Evolutionary conservation across 2,888 invertebrate species (phyloP).

Genomic region (Pedicia rivosa): DNA sequence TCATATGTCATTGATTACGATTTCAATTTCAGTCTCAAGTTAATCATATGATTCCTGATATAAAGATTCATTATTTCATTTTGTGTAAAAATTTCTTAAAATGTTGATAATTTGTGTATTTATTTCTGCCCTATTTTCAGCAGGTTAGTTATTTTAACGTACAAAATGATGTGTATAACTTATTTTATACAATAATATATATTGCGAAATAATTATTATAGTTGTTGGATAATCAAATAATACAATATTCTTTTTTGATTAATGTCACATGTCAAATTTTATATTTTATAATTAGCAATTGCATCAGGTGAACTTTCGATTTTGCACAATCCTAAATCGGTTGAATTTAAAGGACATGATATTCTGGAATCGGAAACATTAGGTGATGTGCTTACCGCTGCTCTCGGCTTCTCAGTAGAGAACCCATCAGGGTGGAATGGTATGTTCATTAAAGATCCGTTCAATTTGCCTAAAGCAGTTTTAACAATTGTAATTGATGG

Average conservation of each 20-base stretch:
- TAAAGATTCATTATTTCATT: too few species aligned
- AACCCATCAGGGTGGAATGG: slow-evolving; percentile 55
- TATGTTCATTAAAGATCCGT: slow-evolving; percentile 49
- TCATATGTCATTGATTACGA: too few species aligned
- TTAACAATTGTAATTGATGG: slow-evolving; percentile 58
- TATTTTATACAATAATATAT: too few species aligned
- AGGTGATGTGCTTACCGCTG: slow-evolving; percentile 53
- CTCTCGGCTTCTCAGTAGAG: slow-evolving; percentile 55
- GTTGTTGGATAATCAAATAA: too few species aligned
- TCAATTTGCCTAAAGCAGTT: slow-evolving; percentile 53
- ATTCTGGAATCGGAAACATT: slow-evolving; percentile 41
- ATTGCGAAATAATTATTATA: too few species aligned
- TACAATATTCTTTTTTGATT: neutral
- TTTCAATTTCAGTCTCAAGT: too few species aligned
- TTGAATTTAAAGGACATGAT: slow-evolving; percentile 49
- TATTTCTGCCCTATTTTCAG: neutral
- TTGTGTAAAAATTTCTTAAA: neutral
- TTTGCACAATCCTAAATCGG: slow-evolving; percentile 48
- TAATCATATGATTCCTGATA: too few species aligned
- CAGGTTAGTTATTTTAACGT: too few species aligned
- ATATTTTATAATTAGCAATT: slow-evolving; percentile 14
- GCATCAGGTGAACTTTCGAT: slow-evolving; percentile 43
- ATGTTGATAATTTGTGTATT: neutral
- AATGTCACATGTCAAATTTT: neutral
- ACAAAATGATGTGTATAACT: too few species aligned